These are phyloP conservation scores for Megalops cyprinoides DNA, from an alignment of 2,797 vertebrate species.

Conservation along the genomic window DNA sequence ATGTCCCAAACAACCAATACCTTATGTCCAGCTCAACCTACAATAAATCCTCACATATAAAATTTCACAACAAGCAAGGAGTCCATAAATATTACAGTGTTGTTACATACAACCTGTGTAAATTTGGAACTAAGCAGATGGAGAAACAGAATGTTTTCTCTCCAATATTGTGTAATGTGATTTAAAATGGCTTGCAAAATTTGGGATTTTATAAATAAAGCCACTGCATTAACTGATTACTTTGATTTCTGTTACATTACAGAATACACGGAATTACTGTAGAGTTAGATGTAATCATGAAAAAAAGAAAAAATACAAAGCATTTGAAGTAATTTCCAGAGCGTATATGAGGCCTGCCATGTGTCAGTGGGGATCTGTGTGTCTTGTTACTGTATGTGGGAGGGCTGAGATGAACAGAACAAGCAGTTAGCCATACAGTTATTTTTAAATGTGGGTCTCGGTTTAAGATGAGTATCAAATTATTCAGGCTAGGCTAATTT, in stretches of 20 bases:
- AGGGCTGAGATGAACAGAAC: slow-evolving; percentile 54
- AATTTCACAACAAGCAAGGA: too few relatives aligned
- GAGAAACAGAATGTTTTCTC: not conserved
- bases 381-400: slow-evolving; percentile 49
- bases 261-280: slow-evolving; percentile 47
- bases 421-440: slow-evolving; percentile 53
- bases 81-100: too few relatives aligned
- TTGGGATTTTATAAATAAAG: not conserved
- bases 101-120: too few relatives aligned
- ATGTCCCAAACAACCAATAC: too few relatives aligned
- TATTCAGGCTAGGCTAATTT: slow-evolving; percentile 89
- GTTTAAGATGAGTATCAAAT: slow-evolving; percentile 84
- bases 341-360: slow-evolving; percentile 65
- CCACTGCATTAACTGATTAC: not conserved
- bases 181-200: not conserved
- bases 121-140: too few relatives aligned
- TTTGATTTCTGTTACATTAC: not conserved
- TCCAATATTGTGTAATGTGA: not conserved
- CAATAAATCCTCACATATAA: too few relatives aligned
- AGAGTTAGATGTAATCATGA: slow-evolving; percentile 34
- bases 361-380: slow-evolving; percentile 59
- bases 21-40: too few relatives aligned
- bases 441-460: slow-evolving; percentile 73
- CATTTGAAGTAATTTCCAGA: slow-evolving; percentile 52
- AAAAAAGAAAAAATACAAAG: slow-evolving; percentile 48